A percentile compares a stretch with the other conserved stretches of the same genome.
These are phyloP conservation scores for Nipponacmea schrenckii DNA, from an alignment of 2,888 invertebrate species.

Conservation along the genomic window DNA sequence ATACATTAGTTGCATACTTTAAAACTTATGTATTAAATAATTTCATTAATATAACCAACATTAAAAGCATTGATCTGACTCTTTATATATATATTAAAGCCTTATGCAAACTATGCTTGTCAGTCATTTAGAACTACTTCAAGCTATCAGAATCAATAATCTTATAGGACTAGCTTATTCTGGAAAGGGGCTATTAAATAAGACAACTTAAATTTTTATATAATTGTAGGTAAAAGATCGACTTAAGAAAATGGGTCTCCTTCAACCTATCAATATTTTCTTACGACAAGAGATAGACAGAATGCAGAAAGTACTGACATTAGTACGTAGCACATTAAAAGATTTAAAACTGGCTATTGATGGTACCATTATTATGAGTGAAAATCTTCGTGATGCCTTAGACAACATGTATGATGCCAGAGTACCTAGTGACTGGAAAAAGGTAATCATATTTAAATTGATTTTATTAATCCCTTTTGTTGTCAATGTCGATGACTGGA, in stretches of 20 bases:
- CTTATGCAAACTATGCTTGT: too few relatives aligned
- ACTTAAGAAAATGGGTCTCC: slow-evolving; percentile 88
- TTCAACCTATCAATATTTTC: slow-evolving; percentile 96
- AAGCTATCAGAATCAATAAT: too few relatives aligned
- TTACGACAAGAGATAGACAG: slow-evolving; percentile 80
- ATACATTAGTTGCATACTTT: too few relatives aligned
- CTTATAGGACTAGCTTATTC: too few relatives aligned
- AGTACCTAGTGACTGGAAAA: slow-evolving; percentile 91
- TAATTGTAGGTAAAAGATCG: slow-evolving; percentile 76
- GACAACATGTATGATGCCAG: slow-evolving; percentile 97
- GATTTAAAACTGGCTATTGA: slow-evolving; percentile 95
- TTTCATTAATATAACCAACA: too few relatives aligned
- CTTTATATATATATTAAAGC: too few relatives aligned
- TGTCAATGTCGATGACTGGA: neutral
- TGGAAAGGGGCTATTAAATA: too few relatives aligned
- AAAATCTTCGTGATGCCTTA: slow-evolving; percentile 84
- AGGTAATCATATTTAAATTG: slow-evolving; percentile 71
- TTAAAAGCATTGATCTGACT: too few relatives aligned
- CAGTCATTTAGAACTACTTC: too few relatives aligned
- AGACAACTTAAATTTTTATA: too few relatives aligned
- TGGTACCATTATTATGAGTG: slow-evolving; percentile 97
- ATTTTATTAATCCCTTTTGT: neutral
- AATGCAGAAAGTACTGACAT: slow-evolving; percentile 86
- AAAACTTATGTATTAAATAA: too few relatives aligned
- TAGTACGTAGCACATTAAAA: slow-evolving; percentile 81